phyloP scores from a whole-genome alignment of 2,113 vertebrate genomes.

The Vireo altiloquus region DNA sequence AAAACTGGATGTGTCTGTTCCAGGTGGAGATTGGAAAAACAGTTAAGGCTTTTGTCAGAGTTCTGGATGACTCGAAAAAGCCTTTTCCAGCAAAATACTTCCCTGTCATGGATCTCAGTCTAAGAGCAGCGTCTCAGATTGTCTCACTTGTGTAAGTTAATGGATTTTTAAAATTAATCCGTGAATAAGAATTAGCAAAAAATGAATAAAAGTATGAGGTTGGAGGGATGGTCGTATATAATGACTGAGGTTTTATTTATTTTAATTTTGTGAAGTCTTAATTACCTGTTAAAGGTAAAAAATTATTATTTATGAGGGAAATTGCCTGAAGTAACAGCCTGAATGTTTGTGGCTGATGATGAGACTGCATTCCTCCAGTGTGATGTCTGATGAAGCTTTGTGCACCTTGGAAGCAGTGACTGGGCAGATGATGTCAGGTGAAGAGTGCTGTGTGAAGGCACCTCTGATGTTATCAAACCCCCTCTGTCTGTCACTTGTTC shows the following conservation, averaged over 20 bases:
- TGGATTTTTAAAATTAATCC: not conserved
- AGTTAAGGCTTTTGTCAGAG: slow-evolving; percentile 87
- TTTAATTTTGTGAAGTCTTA: not conserved
- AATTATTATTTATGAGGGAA: not conserved
- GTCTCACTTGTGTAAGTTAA: slow-evolving; percentile 86
- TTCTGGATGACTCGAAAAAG: slow-evolving; percentile 87
- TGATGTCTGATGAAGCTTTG: not conserved
- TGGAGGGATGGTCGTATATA: not conserved
- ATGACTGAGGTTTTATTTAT: not conserved
- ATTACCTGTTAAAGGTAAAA: not conserved
- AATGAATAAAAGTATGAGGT: not conserved
- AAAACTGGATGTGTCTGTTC: slow-evolving; percentile 4
- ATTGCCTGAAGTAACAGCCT: not conserved
- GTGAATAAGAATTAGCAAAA: not conserved
- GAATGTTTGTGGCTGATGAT: not conserved
- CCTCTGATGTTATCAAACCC: not conserved
- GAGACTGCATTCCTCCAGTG: not conserved
- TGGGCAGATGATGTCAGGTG: not conserved
- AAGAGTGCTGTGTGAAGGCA: not conserved
- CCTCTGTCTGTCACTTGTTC: not conserved
- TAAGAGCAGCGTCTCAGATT: slow-evolving; percentile 85
- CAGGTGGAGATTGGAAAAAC: slow-evolving; percentile 95
- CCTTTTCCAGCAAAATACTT: slow-evolving; percentile 89
- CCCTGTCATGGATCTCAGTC: slow-evolving; percentile 86
- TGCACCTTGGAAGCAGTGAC: not conserved